Evolutionary conservation across 2,113 vertebrate species (phyloP), one percentile per base, ranked within the genome.

Genomic region (Campylomormyrus tamandua): DNA sequence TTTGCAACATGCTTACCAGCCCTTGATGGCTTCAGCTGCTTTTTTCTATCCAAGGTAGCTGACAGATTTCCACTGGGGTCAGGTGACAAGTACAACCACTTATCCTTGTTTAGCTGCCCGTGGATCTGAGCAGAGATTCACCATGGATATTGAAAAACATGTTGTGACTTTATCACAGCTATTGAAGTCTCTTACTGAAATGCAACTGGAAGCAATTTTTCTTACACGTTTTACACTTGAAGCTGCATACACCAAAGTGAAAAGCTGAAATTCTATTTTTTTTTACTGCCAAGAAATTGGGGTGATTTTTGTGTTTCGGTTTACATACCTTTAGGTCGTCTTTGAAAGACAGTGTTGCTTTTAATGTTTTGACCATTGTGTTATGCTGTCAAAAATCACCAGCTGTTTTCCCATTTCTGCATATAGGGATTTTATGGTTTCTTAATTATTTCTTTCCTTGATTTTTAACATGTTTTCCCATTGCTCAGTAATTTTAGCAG

Each of bases 31-130:
- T 42, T 27, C 90, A 91, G 83, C 90, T 91, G 90, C 58, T 91
- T 85, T 8, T 80, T 89, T 91, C 50, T 86, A 31, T 91, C 90
- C 70, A 49, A 17, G 83, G 49, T 27, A 53, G 49, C 35, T 91
- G 88, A 91, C 90, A 89, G 58, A 31, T 91, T 89, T 89, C 90
- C 90, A 87, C 85, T 87, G 83, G 83, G 52, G 86, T 91, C 52
- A n/a, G 88, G 27, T 80, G 31, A 70, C 49, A 83, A 80, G 70
- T 39, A 62, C n/a, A 31, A 17, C 53, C 35, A 15, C 87, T 58
- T 58, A 58, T 39, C 53, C 35, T 39, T 46, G 53, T 88, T 66
- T 88, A 58, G 53, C 49, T 46, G 19, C 39, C 39, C 9, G 17
- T 88, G 56, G 52, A 31, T 87, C 49, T 11, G 6, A 24, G 52